These are phyloP conservation scores for Volucella inflata DNA, from an alignment of 2,888 invertebrate species.

Conservation along the genomic window DNA sequence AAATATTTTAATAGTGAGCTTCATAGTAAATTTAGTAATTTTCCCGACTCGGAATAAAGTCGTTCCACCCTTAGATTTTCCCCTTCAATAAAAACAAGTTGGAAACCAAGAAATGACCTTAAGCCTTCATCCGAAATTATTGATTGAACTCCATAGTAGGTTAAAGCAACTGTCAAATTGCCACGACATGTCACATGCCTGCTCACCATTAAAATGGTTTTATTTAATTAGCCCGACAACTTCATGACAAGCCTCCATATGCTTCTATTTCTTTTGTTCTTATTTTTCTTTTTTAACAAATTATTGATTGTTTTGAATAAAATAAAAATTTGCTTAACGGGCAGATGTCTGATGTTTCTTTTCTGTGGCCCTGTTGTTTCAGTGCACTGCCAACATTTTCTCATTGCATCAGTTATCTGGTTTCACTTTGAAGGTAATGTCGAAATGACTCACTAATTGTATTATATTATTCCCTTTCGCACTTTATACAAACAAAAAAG, in stretches of 20 bases:
- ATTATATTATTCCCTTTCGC: conserved; percentile 18
- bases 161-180: no score
- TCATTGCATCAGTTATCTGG: conserved; percentile 32
- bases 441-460: background rate
- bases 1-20: no score
- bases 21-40: no score
- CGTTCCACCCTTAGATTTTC: no score
- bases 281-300: background rate
- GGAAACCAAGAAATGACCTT: no score
- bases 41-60: no score
- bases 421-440: conserved; percentile 21
- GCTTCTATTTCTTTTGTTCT: background rate
- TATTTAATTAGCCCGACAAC: conserved; percentile 18
- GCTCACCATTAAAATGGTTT: background rate
- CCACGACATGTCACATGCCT: background rate
- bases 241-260: conserved; percentile 9
- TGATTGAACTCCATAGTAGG: no score
- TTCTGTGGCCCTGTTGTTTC: background rate
- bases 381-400: conserved; percentile 3
- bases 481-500: background rate
- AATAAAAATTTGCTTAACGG: background rate
- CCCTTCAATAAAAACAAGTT: no score
- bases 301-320: conserved; percentile 17
- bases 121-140: no score
- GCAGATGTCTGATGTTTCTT: conserved; percentile 17